Conservation (phyloP, 2,888 invertebrate species). For the Meteorus colon region DNA sequence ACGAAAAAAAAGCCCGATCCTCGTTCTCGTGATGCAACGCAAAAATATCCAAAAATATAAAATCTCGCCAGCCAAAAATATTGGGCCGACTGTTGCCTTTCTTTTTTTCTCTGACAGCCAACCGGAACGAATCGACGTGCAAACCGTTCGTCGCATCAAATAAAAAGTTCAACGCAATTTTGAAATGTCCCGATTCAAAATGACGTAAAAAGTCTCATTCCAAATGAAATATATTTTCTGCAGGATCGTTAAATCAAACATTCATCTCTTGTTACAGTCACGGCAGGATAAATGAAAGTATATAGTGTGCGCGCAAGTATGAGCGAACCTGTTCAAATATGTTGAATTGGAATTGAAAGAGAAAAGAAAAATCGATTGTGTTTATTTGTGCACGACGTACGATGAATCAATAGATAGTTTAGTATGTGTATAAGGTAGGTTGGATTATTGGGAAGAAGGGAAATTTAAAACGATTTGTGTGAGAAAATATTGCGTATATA, state of each 20-base stretch:
- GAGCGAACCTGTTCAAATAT: neutral
- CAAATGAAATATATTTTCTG: conserved; percentile 2
- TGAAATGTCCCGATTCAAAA: neutral
- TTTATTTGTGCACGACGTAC: neutral
- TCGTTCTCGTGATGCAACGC: conserved; percentile 50
- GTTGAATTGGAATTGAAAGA: neutral
- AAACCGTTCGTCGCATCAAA: conserved; percentile 21
- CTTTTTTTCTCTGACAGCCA: conserved; percentile 16
- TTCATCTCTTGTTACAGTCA: neutral
- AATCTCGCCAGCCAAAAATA: conserved; percentile 72
- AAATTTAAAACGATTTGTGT: conserved; percentile 19
- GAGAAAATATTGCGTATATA: neutral
- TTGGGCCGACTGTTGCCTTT: conserved; percentile 54
- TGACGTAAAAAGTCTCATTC: neutral
- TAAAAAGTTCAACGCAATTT: conserved; percentile 21
- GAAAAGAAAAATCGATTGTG: neutral
- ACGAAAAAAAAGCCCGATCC: conserved; percentile 49
- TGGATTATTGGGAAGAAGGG: neutral
- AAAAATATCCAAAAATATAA: conserved; percentile 73
- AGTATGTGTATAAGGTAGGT: conserved; percentile 17
- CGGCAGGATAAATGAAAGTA: neutral
- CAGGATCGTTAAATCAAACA: conserved; percentile 12
- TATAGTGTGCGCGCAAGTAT: neutral
- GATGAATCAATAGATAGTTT: neutral
- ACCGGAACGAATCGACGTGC: conserved; percentile 29